Evolutionary conservation across 2,797 vertebrate genomes (phyloP).

Genomic region (Pangasius larnaudii): DNA sequence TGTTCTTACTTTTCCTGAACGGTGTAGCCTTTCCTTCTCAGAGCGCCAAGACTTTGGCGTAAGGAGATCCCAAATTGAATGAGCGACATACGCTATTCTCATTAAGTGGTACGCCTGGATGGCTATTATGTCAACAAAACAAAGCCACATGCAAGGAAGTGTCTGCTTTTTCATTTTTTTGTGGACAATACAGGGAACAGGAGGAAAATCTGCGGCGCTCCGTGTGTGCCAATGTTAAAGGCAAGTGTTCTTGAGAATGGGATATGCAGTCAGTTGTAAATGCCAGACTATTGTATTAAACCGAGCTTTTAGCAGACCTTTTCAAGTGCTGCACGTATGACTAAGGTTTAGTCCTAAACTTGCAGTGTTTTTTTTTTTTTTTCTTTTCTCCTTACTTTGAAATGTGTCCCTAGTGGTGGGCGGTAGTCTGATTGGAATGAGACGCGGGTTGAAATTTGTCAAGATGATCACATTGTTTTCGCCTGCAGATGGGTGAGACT

Average conservation of each 20-base stretch:
- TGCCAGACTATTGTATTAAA: slow-evolving; percentile 42
- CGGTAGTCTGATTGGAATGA: background rate
- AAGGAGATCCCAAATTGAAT: slow-evolving; percentile 55
- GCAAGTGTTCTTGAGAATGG: background rate
- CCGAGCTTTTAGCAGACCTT: slow-evolving; percentile 12
- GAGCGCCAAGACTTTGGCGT: slow-evolving; percentile 28
- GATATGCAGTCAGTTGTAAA: slow-evolving; percentile 14
- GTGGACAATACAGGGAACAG: slow-evolving; percentile 65
- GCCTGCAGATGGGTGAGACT: background rate
- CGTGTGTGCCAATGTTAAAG: slow-evolving; percentile 12
- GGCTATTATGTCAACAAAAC: slow-evolving; percentile 61
- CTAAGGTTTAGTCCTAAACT: background rate
- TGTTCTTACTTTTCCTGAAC: slow-evolving; percentile 48
- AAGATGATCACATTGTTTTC: background rate
- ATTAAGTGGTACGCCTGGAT: slow-evolving; percentile 65
- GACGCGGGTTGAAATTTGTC: background rate
- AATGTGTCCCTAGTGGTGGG: background rate
- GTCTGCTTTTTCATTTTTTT: slow-evolving; percentile 30
- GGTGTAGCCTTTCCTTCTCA: slow-evolving; percentile 41
- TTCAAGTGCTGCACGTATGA: background rate
- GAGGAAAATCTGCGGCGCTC: slow-evolving; percentile 18
- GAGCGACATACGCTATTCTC: slow-evolving; percentile 74
- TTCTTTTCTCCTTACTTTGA: background rate
- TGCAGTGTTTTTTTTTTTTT: background rate
- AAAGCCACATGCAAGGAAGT: slow-evolving; percentile 69